Evolutionary conservation across 2,888 invertebrate genomes (phyloP).

Genomic region (Sinopyrophorus schimmeli): DNA sequence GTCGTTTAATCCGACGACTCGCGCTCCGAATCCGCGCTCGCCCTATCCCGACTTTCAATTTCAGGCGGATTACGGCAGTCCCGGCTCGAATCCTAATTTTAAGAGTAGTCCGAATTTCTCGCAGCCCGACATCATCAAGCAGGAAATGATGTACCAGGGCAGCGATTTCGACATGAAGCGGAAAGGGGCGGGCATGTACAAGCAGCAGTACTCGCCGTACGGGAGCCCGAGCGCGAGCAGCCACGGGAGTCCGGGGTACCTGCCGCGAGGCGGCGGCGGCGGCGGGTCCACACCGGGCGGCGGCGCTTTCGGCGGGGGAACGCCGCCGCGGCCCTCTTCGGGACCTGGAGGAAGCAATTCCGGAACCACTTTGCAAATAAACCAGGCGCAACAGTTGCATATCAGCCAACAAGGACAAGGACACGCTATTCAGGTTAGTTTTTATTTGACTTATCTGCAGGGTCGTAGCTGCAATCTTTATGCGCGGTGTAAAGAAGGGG

Average conservation of each 20-base stretch:
- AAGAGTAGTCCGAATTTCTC: conserved; percentile 54
- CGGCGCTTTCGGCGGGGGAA: conserved; percentile 45
- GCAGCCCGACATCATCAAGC: conserved; percentile 61
- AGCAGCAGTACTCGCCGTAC: conserved; percentile 71
- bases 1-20: conserved; percentile 56
- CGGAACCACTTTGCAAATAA: conserved; percentile 74
- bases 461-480: too few species aligned
- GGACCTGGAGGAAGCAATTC: conserved; percentile 51
- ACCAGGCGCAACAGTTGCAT: conserved; percentile 86
- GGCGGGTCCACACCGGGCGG: conserved; percentile 38
- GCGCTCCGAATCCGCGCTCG: conserved; percentile 55
- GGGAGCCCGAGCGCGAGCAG: conserved; percentile 66
- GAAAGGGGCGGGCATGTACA: conserved; percentile 51
- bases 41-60: conserved; percentile 68
- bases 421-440: conserved; percentile 76
- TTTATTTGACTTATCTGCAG: too few species aligned
- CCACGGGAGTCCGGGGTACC: conserved; percentile 60
- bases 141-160: conserved; percentile 57
- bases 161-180: conserved; percentile 57
- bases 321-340: conserved; percentile 60
- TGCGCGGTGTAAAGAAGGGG: too few species aligned
- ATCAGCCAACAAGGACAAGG: conserved; percentile 74
- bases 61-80: conserved; percentile 59
- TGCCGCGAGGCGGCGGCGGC: conserved; percentile 43
- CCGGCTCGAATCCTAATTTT: conserved; percentile 52